Percentiles rank a stretch among this genome's conserved stretches.
These are phyloP conservation scores for Linhomoeus sp. DNA, from an alignment of 2,888 invertebrate genomes.

Conservation along the genomic window DNA sequence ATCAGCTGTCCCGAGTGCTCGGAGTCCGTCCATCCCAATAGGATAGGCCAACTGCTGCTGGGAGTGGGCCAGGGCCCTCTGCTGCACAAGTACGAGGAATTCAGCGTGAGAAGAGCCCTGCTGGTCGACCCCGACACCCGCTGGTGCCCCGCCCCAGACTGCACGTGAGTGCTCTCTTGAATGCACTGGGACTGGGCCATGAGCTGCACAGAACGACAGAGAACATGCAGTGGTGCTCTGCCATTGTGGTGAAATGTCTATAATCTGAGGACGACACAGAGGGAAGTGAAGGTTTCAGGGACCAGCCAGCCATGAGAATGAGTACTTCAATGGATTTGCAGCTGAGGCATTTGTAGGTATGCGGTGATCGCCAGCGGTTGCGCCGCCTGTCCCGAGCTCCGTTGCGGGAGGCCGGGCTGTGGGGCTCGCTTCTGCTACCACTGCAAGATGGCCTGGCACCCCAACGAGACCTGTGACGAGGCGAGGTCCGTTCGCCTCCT, in stretches of 20 bases:
- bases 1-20: slow-evolving; percentile 83
- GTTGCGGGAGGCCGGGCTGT: slow-evolving; percentile 76
- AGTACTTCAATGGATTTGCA: too few species aligned
- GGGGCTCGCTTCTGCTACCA: slow-evolving; percentile 94
- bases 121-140: slow-evolving; percentile 82
- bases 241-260: too few species aligned
- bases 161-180: slow-evolving; percentile 52
- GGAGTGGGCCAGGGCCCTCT: too few species aligned
- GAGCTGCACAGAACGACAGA: too few species aligned
- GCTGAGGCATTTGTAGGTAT: too few species aligned
- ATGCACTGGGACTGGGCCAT: too few species aligned
- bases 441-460: slow-evolving; percentile 94
- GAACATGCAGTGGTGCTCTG: too few species aligned
- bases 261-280: too few species aligned
- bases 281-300: too few species aligned
- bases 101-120: slow-evolving; percentile 72
- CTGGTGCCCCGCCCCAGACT: slow-evolving; percentile 94
- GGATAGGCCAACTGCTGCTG: slow-evolving; percentile 29
- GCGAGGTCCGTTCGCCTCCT: slow-evolving; percentile 50
- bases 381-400: slow-evolving; percentile 82
- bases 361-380: slow-evolving; percentile 87
- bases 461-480: slow-evolving; percentile 89
- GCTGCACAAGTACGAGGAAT: slow-evolving; percentile 46
- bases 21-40: slow-evolving; percentile 72
- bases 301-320: too few species aligned